A percentile compares a stretch with the other conserved stretches of the same genome.
phyloP scores from a whole-genome alignment of 1,140 invertebrate species.

The Latrodectus geometricus region DNA sequence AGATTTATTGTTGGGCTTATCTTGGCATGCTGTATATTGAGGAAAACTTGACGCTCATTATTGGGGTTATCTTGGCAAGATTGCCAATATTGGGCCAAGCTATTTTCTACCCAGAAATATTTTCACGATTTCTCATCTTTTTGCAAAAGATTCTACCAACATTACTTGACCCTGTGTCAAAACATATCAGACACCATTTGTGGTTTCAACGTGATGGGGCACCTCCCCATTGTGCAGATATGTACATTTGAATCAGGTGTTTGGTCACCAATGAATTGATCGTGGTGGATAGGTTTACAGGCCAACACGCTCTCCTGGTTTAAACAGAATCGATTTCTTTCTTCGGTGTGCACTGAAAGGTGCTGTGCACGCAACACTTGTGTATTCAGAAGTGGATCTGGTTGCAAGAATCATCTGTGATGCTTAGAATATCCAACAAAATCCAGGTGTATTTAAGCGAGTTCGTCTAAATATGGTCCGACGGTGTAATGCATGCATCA shows the following conservation, averaged over 20 bases:
- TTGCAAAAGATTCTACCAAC: not conserved
- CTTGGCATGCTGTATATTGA: too few relatives aligned
- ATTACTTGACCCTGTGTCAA: not conserved
- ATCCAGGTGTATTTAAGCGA: conserved; percentile 7
- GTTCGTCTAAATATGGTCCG: not conserved
- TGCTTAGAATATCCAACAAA: not conserved
- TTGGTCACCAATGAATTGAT: not conserved
- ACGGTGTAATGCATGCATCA: not conserved
- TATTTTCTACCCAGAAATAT: too few relatives aligned
- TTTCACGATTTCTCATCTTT: not conserved
- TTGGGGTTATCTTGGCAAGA: too few relatives aligned
- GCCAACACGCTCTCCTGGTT: conserved; percentile 5
- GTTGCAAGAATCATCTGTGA: conserved; percentile 10
- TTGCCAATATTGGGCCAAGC: too few relatives aligned
- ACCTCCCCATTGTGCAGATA: conserved; percentile 6
- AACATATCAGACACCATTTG: not conserved
- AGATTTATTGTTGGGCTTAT: too few relatives aligned
- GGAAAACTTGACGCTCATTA: too few relatives aligned
- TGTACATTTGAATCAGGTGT: not conserved
- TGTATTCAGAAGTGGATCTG: conserved; percentile 12
- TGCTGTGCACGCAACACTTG: conserved; percentile 10
- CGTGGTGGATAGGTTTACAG: not conserved
- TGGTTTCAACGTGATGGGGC: conserved; percentile 23
- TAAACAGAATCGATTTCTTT: not conserved
- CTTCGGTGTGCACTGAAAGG: not conserved